Evolutionary conservation across 2,797 vertebrate species (phyloP), one percentile per base, ranked within the genome.

Genomic region (Sardinella longiceps): DNA sequence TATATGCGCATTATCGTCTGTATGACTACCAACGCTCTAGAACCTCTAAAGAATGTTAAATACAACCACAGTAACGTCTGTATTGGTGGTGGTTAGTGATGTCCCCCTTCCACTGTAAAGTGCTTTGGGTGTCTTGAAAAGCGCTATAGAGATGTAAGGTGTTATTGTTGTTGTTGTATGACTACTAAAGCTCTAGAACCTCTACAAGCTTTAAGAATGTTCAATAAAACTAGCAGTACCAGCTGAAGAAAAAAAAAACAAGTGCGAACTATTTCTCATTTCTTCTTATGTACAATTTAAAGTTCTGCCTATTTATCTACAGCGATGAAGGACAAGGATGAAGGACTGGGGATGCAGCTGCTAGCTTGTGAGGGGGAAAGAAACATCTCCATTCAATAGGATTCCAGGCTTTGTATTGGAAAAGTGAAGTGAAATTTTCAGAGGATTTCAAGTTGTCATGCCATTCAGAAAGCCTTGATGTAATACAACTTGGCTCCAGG

Each of bases 371-470:
- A 43, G 70, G 23, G 30, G 18, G 37, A 70, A 70, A 14, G 63
- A 30, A 33, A 30, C 0, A 20, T 14, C 56, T 30, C 60, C 25
- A 66, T 23, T 25, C 58, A 25, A 4, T 6, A 66, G 3, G 60
- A 66, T 66, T 30, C 25, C 28, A 66, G 60, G 11, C 60, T 66
- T 66, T 66, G 60, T 48, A 9, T 48, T 12, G 46, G 6, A 51
- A 33, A 70, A 70, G 63, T 70, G 30, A 30, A 70, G n/a, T n/a
- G 12, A 33, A 70, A 70, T 70, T 70, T 11, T 70, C 63, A 70
- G 18, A 53, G 1, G 1, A 12, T 66, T 66, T 66, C 25, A 66
- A 66, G 30, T 28, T 9, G 60, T 11, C 25, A 66, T 66, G 11
- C 30, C 11, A 70, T 70, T 70, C 63, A 33, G 63, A 30, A 37